Evolutionary conservation across 2,797 vertebrate genomes (phyloP), one percentile per base, ranked within the genome.

Genomic region (Chrysocyon brachyurus): DNA sequence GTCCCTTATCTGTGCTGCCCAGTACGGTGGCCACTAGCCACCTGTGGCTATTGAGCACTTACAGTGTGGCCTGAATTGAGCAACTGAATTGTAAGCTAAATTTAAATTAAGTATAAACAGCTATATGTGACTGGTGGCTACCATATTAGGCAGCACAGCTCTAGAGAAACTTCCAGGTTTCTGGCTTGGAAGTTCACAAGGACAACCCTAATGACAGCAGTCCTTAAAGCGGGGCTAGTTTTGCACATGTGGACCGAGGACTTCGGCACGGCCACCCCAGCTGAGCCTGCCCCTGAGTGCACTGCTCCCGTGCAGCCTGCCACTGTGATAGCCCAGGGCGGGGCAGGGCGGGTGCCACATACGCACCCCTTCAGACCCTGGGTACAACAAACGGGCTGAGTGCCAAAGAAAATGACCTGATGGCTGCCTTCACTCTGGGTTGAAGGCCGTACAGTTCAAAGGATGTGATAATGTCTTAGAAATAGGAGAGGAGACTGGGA

Each of bases 261-360:
- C 64, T 90, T 90, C 24, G 36, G 28, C 46, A 28, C 21, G 57
- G 79, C 66, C 22, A 5, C 31, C 28, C 31, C 28, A 6, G 33
- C 66, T 4, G 31, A 68, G 36, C 31, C 33, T 31, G 6, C 16
- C 36, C 46, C 49, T 40, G 26, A 70, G 33, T 46, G 6, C 15
- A 14, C 7, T 61, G 72, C 17, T 46, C 19, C 66, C 3, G 1
- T 31, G 59, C 26, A 8, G 86, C 66, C 22, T 33, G 68, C 46
- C 10, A 3, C 36, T 33, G 72, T 0, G 3, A 40, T 63, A 82
- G 0, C n/a, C 26, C 91, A 12, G 63, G n/a, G n/a, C 8, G 9
- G 94, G 87, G 77, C 0, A 0, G 16, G 22, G 12, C 26, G 12
- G 24, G 56, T 21, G 2, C 72, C 46, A 14, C 33, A 0, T 10